These are phyloP conservation scores for Belgica antarctica DNA, from an alignment of 2,888 invertebrate species.

Conservation along the genomic window DNA sequence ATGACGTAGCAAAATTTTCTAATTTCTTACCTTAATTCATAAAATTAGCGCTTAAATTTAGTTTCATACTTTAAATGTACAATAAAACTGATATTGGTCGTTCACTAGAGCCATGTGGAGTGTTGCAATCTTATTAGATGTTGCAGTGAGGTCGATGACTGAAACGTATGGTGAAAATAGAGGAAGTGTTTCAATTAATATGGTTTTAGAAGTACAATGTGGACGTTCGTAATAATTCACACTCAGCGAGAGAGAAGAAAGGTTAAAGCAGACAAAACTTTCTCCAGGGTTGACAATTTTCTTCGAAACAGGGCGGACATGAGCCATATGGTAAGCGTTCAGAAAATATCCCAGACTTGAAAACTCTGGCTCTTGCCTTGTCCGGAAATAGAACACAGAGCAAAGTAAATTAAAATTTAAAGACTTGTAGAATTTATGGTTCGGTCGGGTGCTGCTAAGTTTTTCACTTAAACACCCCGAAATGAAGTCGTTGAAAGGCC, in stretches of 20 bases:
- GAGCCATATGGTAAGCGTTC: conserved; percentile 23
- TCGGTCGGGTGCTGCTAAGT: not conserved
- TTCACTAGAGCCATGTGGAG: too few species aligned
- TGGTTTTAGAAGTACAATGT: conserved; percentile 28
- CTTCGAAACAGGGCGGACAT: not conserved
- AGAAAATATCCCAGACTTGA: too few species aligned
- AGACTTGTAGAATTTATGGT: conserved; percentile 39
- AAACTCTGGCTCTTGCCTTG: too few species aligned
- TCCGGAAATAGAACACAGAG: not conserved
- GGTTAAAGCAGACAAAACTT: not conserved
- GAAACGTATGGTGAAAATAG: too few species aligned
- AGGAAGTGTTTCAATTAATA: conserved; percentile 35
- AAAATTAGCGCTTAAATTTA: too few species aligned
- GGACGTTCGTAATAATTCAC: conserved; percentile 40
- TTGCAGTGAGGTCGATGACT: too few species aligned
- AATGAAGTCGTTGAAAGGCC: conserved; percentile 7
- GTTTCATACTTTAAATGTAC: too few species aligned
- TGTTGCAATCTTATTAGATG: too few species aligned
- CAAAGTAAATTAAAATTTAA: conserved; percentile 42
- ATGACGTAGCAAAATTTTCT: not conserved
- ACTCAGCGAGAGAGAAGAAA: conserved; percentile 18
- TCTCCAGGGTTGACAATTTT: not conserved
- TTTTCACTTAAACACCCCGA: conserved; percentile 18
- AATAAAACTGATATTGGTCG: too few species aligned
- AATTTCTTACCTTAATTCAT: too few species aligned